Percentiles rank a stretch among this genome's conserved stretches.
These are phyloP conservation scores for Pituophis catenifer DNA, from an alignment of 2,113 vertebrate species.

Conservation along the genomic window DNA sequence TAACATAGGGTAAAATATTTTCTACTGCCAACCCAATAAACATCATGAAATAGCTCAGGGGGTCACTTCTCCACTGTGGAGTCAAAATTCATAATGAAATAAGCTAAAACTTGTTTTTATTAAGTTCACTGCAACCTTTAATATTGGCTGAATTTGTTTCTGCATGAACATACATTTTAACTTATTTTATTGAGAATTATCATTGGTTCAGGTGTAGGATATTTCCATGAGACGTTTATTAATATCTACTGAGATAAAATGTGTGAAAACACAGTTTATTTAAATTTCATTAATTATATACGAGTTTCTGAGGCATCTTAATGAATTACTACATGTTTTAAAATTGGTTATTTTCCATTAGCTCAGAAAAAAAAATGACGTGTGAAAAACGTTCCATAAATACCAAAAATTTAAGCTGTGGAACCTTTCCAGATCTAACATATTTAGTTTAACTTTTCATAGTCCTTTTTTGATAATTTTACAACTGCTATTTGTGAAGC, in stretches of 20 bases:
- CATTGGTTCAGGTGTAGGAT: not conserved
- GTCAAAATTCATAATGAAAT: not conserved
- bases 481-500: not conserved
- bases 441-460: not conserved
- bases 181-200: not conserved
- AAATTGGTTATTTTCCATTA: not conserved
- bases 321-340: not conserved
- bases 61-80: not conserved
- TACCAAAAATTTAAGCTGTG: not conserved
- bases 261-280: not conserved
- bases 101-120: not conserved
- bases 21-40: not conserved
- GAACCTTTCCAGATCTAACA: not conserved
- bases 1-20: not conserved
- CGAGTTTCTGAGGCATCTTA: not conserved
- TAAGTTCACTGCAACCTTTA: not conserved
- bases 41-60: not conserved
- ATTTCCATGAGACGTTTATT: not conserved
- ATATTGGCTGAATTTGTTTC: not conserved
- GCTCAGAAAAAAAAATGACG: not conserved
- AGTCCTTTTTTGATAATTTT: not conserved
- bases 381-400: not conserved
- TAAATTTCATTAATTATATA: not conserved
- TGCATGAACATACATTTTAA: not conserved
- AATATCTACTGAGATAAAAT: not conserved